Evolutionary conservation across 2,113 vertebrate genomes (phyloP).

Genomic region (Ia io): DNA sequence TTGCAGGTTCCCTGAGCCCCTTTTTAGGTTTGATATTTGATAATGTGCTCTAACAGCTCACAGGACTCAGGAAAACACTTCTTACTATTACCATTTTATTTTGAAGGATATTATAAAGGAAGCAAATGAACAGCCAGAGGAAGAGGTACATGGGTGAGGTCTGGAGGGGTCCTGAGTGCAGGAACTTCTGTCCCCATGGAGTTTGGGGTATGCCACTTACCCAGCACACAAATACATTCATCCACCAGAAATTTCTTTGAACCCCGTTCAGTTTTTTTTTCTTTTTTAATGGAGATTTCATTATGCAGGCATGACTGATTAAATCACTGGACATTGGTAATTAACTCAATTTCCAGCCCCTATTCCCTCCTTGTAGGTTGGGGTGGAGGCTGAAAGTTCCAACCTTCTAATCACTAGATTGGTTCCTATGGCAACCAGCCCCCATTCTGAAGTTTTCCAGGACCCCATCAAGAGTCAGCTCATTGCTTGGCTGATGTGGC

Average conservation of each 20-base stretch:
- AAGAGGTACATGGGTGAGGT: neutral
- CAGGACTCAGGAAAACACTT: neutral
- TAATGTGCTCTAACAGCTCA: neutral
- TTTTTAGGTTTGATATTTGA: neutral
- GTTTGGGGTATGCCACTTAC: neutral
- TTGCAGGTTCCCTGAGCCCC: neutral
- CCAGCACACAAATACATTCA: neutral
- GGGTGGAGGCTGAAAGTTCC: neutral
- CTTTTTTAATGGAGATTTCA: neutral
- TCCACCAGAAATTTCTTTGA: neutral
- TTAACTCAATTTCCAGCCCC: neutral
- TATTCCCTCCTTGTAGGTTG: neutral
- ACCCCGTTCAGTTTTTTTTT: neutral
- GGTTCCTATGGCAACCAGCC: neutral
- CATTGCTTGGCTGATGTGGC: too few species aligned
- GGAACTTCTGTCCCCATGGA: neutral
- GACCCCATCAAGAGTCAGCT: neutral
- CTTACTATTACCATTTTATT: neutral
- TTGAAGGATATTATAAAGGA: neutral
- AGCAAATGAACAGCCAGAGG: neutral
- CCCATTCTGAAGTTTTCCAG: neutral
- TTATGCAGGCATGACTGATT: neutral
- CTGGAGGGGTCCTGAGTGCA: neutral
- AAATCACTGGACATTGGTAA: neutral
- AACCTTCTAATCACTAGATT: neutral